These are phyloP conservation scores for Creontiades dilutus DNA, from an alignment of 2,888 invertebrate genomes.

Conservation along the genomic window DNA sequence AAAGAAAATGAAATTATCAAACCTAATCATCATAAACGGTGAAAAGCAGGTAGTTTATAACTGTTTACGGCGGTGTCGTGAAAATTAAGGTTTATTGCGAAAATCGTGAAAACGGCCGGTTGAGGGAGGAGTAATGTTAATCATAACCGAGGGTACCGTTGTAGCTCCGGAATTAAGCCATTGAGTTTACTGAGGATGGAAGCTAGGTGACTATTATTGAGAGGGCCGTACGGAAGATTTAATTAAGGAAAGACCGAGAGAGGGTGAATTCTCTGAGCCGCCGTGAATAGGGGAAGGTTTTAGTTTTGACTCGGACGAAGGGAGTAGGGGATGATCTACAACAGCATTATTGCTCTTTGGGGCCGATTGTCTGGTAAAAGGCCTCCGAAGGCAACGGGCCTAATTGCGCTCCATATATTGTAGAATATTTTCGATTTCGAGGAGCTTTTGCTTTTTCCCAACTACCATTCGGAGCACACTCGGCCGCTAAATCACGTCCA, in stretches of 20 bases:
- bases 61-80: neutral
- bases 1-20: slow-evolving; percentile 21
- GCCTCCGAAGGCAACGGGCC: neutral
- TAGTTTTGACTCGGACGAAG: neutral
- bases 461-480: slow-evolving; percentile 34
- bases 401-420: slow-evolving; percentile 19
- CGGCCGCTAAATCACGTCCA: slow-evolving; percentile 3
- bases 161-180: slow-evolving; percentile 27
- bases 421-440: slow-evolving; percentile 32
- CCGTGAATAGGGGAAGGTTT: neutral
- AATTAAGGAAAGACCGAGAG: slow-evolving; percentile 26
- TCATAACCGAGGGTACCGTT: slow-evolving; percentile 12
- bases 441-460: neutral
- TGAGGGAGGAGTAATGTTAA: neutral
- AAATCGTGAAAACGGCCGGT: slow-evolving; percentile 8
- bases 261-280: neutral
- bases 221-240: slow-evolving; percentile 6
- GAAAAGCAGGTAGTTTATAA: neutral
- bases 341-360: slow-evolving; percentile 32
- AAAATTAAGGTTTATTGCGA: neutral
- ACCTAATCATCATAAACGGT: neutral
- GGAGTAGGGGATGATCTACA: slow-evolving; percentile 16
- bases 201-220: slow-evolving; percentile 32
- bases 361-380: slow-evolving; percentile 12
- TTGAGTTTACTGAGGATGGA: slow-evolving; percentile 36